Conservation (phyloP, 2,888 invertebrate genomes). For the Eremobia ochroleuca region DNA sequence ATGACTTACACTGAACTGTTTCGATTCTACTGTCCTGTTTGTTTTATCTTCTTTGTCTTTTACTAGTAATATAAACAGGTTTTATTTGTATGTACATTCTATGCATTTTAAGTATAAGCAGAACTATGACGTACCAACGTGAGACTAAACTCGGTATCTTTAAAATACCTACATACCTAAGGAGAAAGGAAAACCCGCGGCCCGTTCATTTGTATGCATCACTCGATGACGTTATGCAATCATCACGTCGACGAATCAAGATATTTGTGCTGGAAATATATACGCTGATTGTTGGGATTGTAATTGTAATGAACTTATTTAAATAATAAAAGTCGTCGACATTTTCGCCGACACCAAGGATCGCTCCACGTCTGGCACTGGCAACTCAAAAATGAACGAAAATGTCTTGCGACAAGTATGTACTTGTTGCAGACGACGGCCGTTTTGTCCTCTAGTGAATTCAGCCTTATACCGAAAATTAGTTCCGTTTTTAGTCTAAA, state of each 20-base stretch:
- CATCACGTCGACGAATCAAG: neutral
- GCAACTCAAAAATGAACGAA: neutral
- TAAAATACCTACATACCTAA: slow-evolving; percentile 7
- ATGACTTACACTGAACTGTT: slow-evolving; percentile 44
- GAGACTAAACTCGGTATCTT: neutral
- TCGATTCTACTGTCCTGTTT: slow-evolving; percentile 40
- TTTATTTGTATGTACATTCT: slow-evolving; percentile 30
- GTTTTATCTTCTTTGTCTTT: slow-evolving; percentile 44
- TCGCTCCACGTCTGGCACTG: neutral
- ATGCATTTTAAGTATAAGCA: slow-evolving; percentile 26
- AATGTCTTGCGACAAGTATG: slow-evolving; percentile 5
- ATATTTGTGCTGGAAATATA: neutral
- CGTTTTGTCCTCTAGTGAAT: neutral
- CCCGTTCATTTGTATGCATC: slow-evolving; percentile 4
- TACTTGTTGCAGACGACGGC: slow-evolving; percentile 19
- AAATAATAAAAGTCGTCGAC: neutral
- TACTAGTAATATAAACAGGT: slow-evolving; percentile 26
- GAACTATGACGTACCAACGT: slow-evolving; percentile 1
- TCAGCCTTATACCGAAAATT: neutral
- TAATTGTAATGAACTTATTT: neutral
- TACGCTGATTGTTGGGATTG: neutral
- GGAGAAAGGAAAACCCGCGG: slow-evolving; percentile 18
- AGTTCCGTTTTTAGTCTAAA: neutral
- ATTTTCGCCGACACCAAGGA: neutral
- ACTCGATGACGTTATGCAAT: slow-evolving; percentile 6